Conservation (phyloP, 2,888 invertebrate species). For the Chaetoderma sp. region DNA sequence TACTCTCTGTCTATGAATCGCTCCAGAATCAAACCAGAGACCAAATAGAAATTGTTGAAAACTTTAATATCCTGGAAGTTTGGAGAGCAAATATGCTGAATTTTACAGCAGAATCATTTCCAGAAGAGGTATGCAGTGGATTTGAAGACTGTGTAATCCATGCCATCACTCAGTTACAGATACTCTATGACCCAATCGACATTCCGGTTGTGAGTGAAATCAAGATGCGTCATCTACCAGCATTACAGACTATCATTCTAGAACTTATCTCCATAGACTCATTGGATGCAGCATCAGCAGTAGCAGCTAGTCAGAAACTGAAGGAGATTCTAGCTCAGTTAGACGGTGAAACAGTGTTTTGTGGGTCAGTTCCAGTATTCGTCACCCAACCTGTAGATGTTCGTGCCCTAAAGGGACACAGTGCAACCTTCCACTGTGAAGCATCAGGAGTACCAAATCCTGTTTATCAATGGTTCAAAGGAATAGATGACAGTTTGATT, state of each 20-base stretch:
- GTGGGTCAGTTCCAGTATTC: not conserved
- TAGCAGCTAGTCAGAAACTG: too few species aligned
- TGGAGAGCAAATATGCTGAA: conserved; percentile 1
- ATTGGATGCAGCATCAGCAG: too few species aligned
- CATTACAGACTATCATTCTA: too few species aligned
- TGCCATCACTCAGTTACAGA: too few species aligned
- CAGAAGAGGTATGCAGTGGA: not conserved
- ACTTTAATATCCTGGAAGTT: not conserved
- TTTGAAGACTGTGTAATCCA: conserved; percentile 5
- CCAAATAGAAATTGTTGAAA: not conserved
- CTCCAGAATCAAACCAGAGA: not conserved
- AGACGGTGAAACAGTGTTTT: too few species aligned
- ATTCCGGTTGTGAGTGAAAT: too few species aligned
- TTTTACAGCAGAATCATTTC: not conserved
- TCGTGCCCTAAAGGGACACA: not conserved
- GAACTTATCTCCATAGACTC: too few species aligned
- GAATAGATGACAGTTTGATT: not conserved
- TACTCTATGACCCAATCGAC: too few species aligned
- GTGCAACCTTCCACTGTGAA: not conserved
- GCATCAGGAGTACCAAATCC: not conserved
- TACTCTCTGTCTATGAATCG: too few species aligned
- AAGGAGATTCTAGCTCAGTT: too few species aligned
- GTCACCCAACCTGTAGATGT: not conserved
- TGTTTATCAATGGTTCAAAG: conserved; percentile 1
- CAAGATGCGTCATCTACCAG: too few species aligned